Conservation (phyloP, 2,888 invertebrate genomes). For the Ctena decussata region DNA sequence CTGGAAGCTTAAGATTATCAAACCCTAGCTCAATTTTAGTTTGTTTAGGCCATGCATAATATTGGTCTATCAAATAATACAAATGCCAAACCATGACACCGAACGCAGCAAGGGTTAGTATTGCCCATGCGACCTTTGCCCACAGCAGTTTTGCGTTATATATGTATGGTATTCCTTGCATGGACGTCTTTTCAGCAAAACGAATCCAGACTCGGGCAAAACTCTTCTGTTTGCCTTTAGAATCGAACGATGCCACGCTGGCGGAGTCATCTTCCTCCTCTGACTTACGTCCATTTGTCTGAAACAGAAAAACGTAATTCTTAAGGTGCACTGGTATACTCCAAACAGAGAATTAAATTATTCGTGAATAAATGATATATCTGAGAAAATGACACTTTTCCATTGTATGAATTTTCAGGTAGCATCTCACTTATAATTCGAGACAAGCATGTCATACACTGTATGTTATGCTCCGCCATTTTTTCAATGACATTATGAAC, state of each 20-base stretch:
- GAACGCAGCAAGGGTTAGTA: conserved; percentile 59
- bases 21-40: conserved; percentile 63
- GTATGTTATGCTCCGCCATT: too few species aligned
- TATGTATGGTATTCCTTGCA: conserved; percentile 76
- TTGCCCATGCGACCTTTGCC: conserved; percentile 68
- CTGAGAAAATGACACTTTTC: too few species aligned
- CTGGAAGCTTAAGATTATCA: conserved; percentile 51
- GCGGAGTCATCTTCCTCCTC: not conserved
- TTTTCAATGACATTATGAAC: too few species aligned
- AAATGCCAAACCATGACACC: conserved; percentile 67
- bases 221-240: conserved; percentile 56
- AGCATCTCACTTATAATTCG: too few species aligned
- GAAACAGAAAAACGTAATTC: too few species aligned
- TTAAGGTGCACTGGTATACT: too few species aligned
- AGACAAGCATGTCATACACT: too few species aligned
- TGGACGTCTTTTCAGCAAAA: conserved; percentile 76
- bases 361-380: too few species aligned
- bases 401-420: too few species aligned
- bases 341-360: too few species aligned
- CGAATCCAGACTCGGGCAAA: conserved; percentile 55
- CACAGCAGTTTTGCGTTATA: conserved; percentile 62
- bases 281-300: not conserved
- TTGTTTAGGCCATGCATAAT: conserved; percentile 62
- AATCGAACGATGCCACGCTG: conserved; percentile 41
- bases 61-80: conserved; percentile 66